Evolutionary conservation across 2,888 invertebrate genomes (phyloP).

Genomic region (Synergus laeviventris): DNA sequence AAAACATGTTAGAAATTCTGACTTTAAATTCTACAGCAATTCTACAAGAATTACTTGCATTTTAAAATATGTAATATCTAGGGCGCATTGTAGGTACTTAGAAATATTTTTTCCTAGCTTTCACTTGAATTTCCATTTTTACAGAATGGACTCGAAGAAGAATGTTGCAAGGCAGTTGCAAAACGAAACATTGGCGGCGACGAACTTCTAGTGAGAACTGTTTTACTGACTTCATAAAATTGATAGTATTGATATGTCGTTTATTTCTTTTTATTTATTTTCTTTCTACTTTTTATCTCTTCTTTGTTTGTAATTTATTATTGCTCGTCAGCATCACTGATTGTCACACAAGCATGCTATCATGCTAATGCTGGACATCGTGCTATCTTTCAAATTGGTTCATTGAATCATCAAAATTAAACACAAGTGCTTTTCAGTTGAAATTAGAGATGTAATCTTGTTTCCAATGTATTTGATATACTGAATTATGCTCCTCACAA

Average conservation of each 20-base stretch:
- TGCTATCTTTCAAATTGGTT: constrained; percentile 7
- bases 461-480: neutral
- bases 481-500: neutral
- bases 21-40: neutral
- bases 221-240: neutral
- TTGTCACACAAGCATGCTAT: neutral
- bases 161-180: constrained; percentile 67
- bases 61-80: no score
- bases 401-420: constrained; percentile 13
- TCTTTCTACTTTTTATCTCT: neutral
- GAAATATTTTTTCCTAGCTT: neutral
- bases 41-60: neutral
- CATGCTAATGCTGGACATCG: constrained; percentile 3
- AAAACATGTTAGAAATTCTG: neutral
- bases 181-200: constrained; percentile 73
- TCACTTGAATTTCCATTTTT: constrained; percentile 44
- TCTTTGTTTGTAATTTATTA: neutral
- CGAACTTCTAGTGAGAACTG: constrained; percentile 66
- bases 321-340: neutral
- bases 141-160: constrained; percentile 70
- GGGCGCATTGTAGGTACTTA: no score
- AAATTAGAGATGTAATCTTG: neutral
- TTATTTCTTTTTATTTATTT: neutral
- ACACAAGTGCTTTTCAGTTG: neutral
- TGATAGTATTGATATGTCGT: neutral